Evolutionary conservation across 2,888 invertebrate genomes (phyloP).

Genomic region (Hypsopygia costalis): DNA sequence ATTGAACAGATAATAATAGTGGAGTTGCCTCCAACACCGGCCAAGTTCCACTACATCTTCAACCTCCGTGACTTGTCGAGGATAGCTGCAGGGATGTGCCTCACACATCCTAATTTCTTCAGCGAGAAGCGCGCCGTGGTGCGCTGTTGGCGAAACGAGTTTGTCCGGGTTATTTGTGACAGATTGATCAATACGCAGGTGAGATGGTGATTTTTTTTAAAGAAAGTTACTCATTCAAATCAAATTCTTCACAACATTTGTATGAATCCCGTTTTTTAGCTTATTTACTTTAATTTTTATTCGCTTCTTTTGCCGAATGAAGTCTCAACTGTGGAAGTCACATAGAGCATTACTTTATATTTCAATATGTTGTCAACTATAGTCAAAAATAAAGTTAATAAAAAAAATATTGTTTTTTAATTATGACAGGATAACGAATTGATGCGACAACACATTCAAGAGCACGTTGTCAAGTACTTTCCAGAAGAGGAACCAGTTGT

Average conservation of each 20-base stretch:
- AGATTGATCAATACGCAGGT: slow-evolving; percentile 85
- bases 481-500: slow-evolving; percentile 75
- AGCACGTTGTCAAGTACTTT: slow-evolving; percentile 81
- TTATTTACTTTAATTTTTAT: too few relatives aligned
- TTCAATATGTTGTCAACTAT: too few relatives aligned
- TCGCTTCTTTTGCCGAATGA: too few relatives aligned
- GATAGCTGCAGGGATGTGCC: slow-evolving; percentile 89
- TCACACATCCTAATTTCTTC: slow-evolving; percentile 87
- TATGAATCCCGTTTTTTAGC: too few relatives aligned
- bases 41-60: slow-evolving; percentile 97
- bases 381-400: too few relatives aligned
- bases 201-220: too few relatives aligned
- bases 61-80: slow-evolving; percentile 95
- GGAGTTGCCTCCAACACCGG: slow-evolving; percentile 93
- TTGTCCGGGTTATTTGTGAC: slow-evolving; percentile 92
- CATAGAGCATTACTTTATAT: too few relatives aligned
- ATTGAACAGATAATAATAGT: slow-evolving; percentile 82
- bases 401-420: too few relatives aligned
- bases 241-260: too few relatives aligned
- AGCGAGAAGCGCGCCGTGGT: slow-evolving; percentile 85
- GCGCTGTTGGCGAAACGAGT: slow-evolving; percentile 95
- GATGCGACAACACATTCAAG: slow-evolving; percentile 81
- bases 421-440: slow-evolving; percentile 84
- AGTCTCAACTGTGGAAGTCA: too few relatives aligned
- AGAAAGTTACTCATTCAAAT: too few relatives aligned